Percentiles rank a stretch among this genome's conserved stretches.
Evolutionary conservation across 2,113 vertebrate genomes (phyloP).

Genomic region (Atlantisia rogersi): DNA sequence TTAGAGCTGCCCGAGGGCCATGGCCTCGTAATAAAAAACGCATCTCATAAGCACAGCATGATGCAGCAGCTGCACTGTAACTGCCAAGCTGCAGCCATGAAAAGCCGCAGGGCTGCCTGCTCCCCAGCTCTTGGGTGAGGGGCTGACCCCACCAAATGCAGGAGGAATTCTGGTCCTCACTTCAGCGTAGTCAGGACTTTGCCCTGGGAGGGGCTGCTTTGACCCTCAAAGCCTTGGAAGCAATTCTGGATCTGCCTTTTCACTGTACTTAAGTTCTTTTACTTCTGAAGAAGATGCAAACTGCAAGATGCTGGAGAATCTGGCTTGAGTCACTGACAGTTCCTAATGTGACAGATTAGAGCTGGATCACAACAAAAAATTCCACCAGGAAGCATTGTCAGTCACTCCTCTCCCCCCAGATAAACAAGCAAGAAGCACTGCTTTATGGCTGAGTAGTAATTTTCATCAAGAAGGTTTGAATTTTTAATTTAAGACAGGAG

Average conservation of each 20-base stretch:
- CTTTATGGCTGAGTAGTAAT: background rate
- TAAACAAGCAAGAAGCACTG: background rate
- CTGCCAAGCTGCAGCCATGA: background rate
- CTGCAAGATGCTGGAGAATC: background rate
- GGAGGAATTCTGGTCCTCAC: background rate
- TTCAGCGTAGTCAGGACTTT: background rate
- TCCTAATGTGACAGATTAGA: background rate
- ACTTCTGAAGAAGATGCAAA: background rate
- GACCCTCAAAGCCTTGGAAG: background rate
- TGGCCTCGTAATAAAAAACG: background rate
- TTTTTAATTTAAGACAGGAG: background rate
- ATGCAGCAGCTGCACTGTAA: conserved; percentile 30
- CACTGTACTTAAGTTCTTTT: background rate
- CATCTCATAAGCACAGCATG: conserved; percentile 1
- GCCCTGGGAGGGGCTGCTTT: background rate
- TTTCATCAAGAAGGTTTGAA: background rate
- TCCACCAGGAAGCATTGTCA: background rate
- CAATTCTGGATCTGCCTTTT: background rate
- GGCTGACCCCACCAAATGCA: background rate
- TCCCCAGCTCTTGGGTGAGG: background rate
- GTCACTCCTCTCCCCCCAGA: background rate
- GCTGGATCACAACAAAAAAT: background rate
- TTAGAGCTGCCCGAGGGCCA: conserved; percentile 37
- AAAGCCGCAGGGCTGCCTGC: background rate
- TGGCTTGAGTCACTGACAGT: background rate